These are phyloP conservation scores for Denticeps clupeoides DNA, from an alignment of 2,797 vertebrate genomes.

Conservation along the genomic window DNA sequence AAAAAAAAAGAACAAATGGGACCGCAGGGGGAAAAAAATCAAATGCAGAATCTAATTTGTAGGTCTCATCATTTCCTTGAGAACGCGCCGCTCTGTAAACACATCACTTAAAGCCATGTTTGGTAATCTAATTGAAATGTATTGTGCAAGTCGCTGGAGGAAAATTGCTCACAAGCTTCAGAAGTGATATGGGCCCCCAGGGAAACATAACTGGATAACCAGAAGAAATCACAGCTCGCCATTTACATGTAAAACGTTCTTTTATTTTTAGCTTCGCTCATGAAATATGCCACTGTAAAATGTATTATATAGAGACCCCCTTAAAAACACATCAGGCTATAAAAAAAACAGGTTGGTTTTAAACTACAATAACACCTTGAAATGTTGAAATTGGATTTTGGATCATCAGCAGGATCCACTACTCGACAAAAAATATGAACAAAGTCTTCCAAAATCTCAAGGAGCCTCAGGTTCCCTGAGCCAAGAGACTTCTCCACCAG, in stretches of 20 bases:
- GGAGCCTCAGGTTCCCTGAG: background rate
- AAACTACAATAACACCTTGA: too few relatives aligned
- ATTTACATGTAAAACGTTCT: conserved; percentile 5
- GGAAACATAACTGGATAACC: conserved; percentile 1
- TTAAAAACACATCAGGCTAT: background rate
- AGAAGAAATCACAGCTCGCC: conserved; percentile 3
- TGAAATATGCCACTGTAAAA: conserved; percentile 4
- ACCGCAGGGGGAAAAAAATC: background rate
- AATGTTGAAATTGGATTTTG: too few relatives aligned
- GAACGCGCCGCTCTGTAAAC: background rate
- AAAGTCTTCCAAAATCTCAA: background rate
- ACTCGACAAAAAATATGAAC: too few relatives aligned
- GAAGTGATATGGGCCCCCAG: background rate
- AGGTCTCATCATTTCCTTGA: too few relatives aligned
- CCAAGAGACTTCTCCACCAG: background rate
- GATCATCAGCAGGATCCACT: too few relatives aligned
- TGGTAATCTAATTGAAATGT: background rate
- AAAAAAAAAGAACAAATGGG: conserved; percentile 1
- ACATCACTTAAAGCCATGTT: background rate
- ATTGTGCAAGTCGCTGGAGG: conserved; percentile 1
- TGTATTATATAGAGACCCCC: too few relatives aligned
- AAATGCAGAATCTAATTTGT: background rate
- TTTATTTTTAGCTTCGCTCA: conserved; percentile 1
- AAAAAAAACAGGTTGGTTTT: background rate
- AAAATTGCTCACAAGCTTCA: background rate